phyloP scores from a whole-genome alignment of 1,140 invertebrate species.

The Centruroides sculpturatus region DNA sequence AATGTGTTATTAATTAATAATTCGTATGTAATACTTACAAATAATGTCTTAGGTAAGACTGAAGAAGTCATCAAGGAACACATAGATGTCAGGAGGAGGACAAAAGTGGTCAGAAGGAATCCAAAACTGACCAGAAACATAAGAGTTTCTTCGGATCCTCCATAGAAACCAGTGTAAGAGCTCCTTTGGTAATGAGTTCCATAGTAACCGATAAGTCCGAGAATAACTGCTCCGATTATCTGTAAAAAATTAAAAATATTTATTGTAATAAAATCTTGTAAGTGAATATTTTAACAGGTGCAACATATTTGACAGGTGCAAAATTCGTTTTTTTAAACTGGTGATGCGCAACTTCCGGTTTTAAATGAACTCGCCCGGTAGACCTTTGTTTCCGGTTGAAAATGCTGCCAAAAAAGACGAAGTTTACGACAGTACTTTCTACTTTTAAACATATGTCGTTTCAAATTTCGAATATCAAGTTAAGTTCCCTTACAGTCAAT shows the following conservation, averaged over 20 bases:
- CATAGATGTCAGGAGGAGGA: not conserved
- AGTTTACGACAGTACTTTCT: no score
- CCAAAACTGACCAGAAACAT: constrained; percentile 9
- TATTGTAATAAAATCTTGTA: not conserved
- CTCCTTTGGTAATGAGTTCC: not conserved
- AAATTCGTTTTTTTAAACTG: no score
- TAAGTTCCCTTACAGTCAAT: no score
- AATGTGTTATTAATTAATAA: no score
- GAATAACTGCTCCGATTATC: constrained; percentile 7
- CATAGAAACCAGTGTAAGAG: not conserved
- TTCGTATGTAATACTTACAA: constrained; percentile 1
- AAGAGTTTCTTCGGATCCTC: not conserved
- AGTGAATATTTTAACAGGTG: no score
- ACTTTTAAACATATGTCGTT: no score
- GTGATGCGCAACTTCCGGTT: no score
- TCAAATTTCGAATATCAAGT: no score
- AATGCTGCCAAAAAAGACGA: no score
- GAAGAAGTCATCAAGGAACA: constrained; percentile 4
- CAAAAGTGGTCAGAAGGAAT: constrained; percentile 11
- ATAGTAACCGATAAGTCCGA: constrained; percentile 9
- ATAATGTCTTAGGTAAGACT: constrained; percentile 7
- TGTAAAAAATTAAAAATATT: not conserved
- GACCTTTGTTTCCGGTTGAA: no score
- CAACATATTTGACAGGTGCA: no score
- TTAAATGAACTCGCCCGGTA: no score